phyloP scores from a whole-genome alignment of 2,797 vertebrate genomes.

The Rachycentron canadum region DNA sequence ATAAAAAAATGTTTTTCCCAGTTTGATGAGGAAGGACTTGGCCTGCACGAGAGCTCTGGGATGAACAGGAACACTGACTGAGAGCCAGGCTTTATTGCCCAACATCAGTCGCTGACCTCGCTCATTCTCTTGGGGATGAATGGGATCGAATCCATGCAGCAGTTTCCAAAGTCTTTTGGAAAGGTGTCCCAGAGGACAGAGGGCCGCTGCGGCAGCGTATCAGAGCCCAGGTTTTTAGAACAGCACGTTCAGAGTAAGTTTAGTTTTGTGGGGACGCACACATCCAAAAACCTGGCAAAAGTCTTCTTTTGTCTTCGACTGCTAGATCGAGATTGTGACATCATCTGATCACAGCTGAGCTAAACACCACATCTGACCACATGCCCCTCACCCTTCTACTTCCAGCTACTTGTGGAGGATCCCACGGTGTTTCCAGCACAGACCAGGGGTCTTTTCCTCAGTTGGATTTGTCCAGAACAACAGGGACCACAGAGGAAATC shows the following conservation, averaged over 20 bases:
- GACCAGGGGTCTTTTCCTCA: background rate
- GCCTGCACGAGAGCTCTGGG: background rate
- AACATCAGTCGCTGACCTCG: background rate
- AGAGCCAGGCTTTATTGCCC: background rate
- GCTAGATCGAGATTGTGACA: background rate
- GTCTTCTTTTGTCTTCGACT: background rate
- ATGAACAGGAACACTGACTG: background rate
- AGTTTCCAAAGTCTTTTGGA: background rate
- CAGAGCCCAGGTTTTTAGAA: too few relatives aligned
- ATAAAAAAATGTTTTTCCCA: background rate
- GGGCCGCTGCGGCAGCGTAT: background rate
- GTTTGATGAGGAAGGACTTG: background rate
- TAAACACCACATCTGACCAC: background rate
- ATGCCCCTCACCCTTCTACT: too few relatives aligned
- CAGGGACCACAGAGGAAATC: too few relatives aligned
- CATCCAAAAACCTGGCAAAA: background rate
- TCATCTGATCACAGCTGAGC: background rate
- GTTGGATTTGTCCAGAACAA: background rate
- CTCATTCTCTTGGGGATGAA: background rate
- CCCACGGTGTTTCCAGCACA: background rate
- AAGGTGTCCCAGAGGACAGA: background rate
- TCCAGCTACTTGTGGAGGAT: background rate
- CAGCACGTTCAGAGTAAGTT: background rate
- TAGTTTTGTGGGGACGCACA: background rate
- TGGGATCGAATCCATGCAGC: conserved; percentile 21